Evolutionary conservation across 2,888 invertebrate species (phyloP).

Genomic region (Drosophila nr. fundita): DNA sequence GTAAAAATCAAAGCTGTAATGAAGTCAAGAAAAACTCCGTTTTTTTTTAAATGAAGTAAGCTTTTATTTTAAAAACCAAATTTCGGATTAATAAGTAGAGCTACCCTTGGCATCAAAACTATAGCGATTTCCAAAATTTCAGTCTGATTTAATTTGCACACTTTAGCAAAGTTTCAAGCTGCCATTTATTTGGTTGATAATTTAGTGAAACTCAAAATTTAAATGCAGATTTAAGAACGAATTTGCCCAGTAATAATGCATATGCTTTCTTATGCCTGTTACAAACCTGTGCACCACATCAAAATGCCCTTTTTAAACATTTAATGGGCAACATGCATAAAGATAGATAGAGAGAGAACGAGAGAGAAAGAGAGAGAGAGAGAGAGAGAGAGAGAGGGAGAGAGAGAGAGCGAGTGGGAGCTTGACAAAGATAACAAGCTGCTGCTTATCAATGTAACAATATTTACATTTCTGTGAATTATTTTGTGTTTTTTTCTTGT

Average conservation of each 20-base stretch:
- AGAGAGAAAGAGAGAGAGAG: constrained; percentile 8
- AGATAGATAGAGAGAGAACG: neutral
- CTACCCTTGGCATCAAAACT: accelerated
- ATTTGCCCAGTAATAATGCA: too few relatives aligned
- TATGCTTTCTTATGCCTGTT: neutral
- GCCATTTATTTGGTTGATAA: neutral
- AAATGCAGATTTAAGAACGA: neutral
- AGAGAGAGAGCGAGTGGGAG: constrained; percentile 20
- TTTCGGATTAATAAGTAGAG: neutral
- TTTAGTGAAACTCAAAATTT: neutral
- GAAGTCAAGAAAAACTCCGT: neutral
- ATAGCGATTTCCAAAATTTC: neutral
- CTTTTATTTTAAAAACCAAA: neutral
- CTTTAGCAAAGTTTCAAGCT: neutral
- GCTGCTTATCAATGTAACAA: constrained; percentile 73
- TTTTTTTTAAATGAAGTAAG: neutral
- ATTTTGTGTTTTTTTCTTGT: constrained; percentile 27
- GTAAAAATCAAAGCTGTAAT: neutral
- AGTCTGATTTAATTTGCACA: neutral
- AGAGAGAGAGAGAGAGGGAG: constrained; percentile 9
- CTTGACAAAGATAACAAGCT: constrained; percentile 46
- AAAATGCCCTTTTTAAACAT: neutral
- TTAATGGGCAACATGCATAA: constrained; percentile 14
- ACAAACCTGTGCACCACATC: neutral
- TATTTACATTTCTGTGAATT: constrained; percentile 79